Conservation (phyloP, 35 echinoderm and acorn worm species). For the Patiria miniata region DNA sequence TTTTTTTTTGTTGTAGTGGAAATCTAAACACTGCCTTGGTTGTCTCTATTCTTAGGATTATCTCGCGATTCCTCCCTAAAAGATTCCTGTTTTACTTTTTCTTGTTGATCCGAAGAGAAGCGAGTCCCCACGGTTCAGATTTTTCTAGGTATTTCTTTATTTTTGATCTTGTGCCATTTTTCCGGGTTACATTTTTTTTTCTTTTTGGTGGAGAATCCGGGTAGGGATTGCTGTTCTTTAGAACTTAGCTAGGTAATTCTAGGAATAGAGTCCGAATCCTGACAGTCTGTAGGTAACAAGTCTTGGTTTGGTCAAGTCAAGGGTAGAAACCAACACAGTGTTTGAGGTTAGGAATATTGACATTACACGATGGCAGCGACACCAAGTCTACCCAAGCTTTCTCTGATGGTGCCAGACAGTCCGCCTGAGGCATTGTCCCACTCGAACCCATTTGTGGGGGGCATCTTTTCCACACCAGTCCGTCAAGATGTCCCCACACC, state of each 20-base stretch:
- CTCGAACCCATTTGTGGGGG: not conserved
- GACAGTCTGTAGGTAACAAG: not conserved
- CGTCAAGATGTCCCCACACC: not conserved
- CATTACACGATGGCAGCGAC: not conserved
- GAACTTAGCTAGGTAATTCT: not conserved
- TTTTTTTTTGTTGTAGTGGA: too few species aligned
- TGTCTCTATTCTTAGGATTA: too few species aligned
- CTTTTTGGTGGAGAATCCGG: constrained; percentile 13
- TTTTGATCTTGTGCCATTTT: not conserved
- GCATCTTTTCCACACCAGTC: not conserved
- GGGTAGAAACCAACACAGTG: too few species aligned
- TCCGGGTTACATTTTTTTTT: not conserved
- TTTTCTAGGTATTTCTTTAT: too few species aligned
- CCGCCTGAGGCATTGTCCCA: constrained; percentile 1
- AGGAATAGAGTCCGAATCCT: not conserved
- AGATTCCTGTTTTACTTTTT: too few species aligned
- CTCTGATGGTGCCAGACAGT: not conserved
- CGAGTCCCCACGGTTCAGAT: too few species aligned
- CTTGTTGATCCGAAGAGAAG: too few species aligned
- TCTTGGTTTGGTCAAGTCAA: too few species aligned
- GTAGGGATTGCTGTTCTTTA: not conserved
- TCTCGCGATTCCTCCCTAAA: too few species aligned
- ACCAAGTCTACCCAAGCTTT: not conserved
- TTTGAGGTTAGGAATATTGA: too few species aligned
- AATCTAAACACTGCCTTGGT: too few species aligned